Evolutionary conservation across 2,113 vertebrate genomes (phyloP).

Genomic region (Axis porcinus): DNA sequence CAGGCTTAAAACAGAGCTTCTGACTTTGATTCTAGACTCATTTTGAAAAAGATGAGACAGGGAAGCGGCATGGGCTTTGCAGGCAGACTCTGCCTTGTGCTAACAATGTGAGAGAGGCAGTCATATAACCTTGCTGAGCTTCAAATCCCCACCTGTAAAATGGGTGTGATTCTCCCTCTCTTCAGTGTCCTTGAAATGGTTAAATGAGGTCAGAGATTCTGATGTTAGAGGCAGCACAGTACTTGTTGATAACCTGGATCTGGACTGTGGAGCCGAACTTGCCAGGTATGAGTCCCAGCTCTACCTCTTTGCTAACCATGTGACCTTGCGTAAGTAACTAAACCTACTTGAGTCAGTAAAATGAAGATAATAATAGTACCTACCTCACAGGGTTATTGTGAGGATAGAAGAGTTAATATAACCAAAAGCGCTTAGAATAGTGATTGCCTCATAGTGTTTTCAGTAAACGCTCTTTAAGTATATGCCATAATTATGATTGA

Average conservation of each 20-base stretch:
- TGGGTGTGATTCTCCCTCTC: not conserved
- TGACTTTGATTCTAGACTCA: not conserved
- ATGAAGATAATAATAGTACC: not conserved
- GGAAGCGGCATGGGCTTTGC: not conserved
- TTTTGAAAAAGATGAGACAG: not conserved
- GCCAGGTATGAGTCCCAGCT: not conserved
- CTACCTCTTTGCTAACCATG: not conserved
- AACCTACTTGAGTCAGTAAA: not conserved
- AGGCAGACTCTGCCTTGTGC: not conserved
- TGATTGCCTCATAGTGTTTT: not conserved
- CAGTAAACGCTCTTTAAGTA: not conserved
- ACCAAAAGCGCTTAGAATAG: not conserved
- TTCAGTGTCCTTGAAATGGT: not conserved
- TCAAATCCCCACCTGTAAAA: not conserved
- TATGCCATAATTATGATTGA: not conserved
- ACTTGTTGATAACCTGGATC: not conserved
- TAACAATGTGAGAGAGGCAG: not conserved
- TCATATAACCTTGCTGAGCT: not conserved
- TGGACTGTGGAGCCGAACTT: not conserved
- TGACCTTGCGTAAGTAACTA: not conserved
- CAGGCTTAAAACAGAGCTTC: not conserved
- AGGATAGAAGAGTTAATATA: not conserved
- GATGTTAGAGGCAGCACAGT: not conserved
- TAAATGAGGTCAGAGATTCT: not conserved
- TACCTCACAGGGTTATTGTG: not conserved